Evolutionary conservation across 2,888 invertebrate species (phyloP).

Genomic region (Tinea trinotella): DNA sequence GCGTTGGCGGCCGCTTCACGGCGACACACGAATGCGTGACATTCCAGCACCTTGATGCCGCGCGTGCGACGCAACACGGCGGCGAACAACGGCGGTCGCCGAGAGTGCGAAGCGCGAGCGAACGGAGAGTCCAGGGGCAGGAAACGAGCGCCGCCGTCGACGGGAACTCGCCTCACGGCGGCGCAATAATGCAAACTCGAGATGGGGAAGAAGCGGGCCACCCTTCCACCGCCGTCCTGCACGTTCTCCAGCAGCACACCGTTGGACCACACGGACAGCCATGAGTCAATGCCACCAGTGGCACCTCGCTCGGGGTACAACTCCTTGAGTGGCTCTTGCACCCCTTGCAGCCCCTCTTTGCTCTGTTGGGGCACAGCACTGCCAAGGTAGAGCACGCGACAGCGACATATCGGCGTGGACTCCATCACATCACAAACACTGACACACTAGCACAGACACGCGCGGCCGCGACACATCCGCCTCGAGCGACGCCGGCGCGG

Average conservation of each 20-base stretch:
- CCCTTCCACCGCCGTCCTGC: conserved; percentile 94
- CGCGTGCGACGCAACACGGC: conserved; percentile 95
- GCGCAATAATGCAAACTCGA: conserved; percentile 96
- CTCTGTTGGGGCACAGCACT: conserved; percentile 97
- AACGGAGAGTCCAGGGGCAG: conserved; percentile 96
- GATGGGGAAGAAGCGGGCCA: conserved; percentile 96
- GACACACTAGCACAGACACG: neutral
- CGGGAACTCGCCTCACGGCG: conserved; percentile 90
- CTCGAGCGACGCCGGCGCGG: conserved; percentile 45
- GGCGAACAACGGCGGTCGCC: conserved; percentile 97
- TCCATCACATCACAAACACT: conserved; percentile 60
- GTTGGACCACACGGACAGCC: conserved; percentile 97
- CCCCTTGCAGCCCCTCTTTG: conserved; percentile 97
- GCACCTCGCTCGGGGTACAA: conserved; percentile 96
- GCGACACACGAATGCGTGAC: conserved; percentile 98
- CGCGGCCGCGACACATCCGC: neutral
- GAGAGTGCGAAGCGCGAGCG: conserved; percentile 90
- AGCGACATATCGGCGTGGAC: conserved; percentile 95
- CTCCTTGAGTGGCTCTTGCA: conserved; percentile 96
- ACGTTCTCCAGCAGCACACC: conserved; percentile 96
- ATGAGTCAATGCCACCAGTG: conserved; percentile 93
- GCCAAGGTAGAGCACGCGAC: conserved; percentile 96
- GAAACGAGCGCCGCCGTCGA: conserved; percentile 86
- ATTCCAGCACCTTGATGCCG: conserved; percentile 98
- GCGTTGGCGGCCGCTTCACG: conserved; percentile 98